phyloP scores from a whole-genome alignment of 2,113 vertebrate genomes.

The Hassar affinis region DNA sequence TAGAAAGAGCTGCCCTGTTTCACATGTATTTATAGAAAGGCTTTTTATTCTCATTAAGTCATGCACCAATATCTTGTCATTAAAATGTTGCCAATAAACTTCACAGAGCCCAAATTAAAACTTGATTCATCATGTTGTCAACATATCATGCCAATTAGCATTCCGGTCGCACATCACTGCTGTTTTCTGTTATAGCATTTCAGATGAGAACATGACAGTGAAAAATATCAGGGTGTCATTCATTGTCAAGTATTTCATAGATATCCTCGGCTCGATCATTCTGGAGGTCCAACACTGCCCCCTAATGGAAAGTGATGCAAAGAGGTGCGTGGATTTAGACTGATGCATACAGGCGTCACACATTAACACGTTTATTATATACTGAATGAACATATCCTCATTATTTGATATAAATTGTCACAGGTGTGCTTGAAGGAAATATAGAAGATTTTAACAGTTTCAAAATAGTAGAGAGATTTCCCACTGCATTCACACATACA shows the following conservation, averaged over 20 bases:
- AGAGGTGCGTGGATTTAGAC: not conserved
- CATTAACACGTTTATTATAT: not conserved
- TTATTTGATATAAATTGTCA: conserved; percentile 4
- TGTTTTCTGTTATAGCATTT: conserved; percentile 37
- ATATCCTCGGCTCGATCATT: not conserved
- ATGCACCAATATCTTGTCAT: not conserved
- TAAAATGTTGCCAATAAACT: not conserved
- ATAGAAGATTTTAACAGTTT: not conserved
- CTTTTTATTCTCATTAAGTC: not conserved
- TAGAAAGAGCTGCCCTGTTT: not conserved
- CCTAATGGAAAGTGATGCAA: conserved; percentile 47
- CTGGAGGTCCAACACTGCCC: conserved; percentile 57
- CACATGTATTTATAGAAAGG: not conserved
- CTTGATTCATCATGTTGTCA: conserved; percentile 6
- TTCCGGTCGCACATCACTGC: conserved; percentile 27
- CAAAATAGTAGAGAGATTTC: not conserved
- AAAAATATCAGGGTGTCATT: conserved; percentile 31
- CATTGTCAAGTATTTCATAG: conserved; percentile 11
- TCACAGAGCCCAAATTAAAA: not conserved
- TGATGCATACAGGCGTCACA: not conserved
- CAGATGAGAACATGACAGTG: conserved; percentile 30
- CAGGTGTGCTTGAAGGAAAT: not conserved
- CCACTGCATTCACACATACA: not conserved
- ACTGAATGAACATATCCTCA: not conserved
- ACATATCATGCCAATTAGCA: conserved; percentile 27